phyloP scores from a whole-genome alignment of 2,113 vertebrate species.

The Stegastes partitus region DNA sequence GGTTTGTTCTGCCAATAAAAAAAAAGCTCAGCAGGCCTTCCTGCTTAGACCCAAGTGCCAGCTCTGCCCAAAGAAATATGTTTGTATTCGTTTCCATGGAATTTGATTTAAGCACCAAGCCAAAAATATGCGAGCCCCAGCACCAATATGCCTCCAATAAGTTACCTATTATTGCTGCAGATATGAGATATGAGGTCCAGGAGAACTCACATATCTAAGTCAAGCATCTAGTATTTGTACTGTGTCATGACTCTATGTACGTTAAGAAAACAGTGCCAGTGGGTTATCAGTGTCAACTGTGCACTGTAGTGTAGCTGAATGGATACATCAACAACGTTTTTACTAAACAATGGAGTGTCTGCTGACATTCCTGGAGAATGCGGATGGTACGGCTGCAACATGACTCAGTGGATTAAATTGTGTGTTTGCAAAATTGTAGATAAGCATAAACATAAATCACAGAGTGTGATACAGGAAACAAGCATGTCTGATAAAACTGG shows the following conservation, averaged over 20 bases:
- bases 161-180: slow-evolving; percentile 33
- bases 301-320: not conserved
- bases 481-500: slow-evolving; percentile 8
- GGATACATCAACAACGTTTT: not conserved
- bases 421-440: slow-evolving; percentile 1
- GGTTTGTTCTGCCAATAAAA: slow-evolving; percentile 53
- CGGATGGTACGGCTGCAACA: not conserved
- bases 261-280: too few relatives aligned
- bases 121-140: slow-evolving; percentile 17
- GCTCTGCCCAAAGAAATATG: slow-evolving; percentile 30
- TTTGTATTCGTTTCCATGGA: slow-evolving; percentile 44
- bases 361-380: not conserved
- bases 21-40: slow-evolving; percentile 54
- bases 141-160: not conserved
- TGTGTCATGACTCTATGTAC: too few relatives aligned
- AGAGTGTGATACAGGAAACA: slow-evolving; percentile 31
- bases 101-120: slow-evolving; percentile 30
- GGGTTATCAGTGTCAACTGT: not conserved
- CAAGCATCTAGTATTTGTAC: not conserved
- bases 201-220: slow-evolving; percentile 19
- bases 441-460: slow-evolving; percentile 3
- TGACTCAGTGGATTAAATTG: not conserved
- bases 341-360: not conserved
- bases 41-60: slow-evolving; percentile 41
- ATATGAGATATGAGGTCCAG: slow-evolving; percentile 17